A percentile compares a stretch with the other conserved stretches of the same genome.
phyloP scores from a whole-genome alignment of 2,888 invertebrate species.

The Campaea margaritaria region DNA sequence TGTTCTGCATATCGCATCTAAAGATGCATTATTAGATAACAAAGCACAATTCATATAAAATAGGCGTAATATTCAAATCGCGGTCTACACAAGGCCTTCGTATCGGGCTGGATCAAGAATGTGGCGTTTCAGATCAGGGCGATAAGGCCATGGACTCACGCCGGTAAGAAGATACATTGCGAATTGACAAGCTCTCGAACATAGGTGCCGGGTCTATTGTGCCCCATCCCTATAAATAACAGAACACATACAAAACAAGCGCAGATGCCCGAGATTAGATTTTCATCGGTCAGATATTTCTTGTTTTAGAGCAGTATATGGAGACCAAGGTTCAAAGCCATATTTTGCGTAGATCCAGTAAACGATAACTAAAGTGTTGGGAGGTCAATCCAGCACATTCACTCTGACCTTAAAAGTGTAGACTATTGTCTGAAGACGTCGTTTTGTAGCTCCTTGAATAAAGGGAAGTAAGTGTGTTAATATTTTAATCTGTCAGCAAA shows the following conservation, averaged over 20 bases:
- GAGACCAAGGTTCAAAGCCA: constrained; percentile 56
- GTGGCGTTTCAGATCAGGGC: constrained; percentile 68
- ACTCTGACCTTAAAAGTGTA: constrained; percentile 1
- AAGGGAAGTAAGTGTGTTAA: not conserved
- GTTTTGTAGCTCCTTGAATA: not conserved
- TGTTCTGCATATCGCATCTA: constrained; percentile 37
- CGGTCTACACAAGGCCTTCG: constrained; percentile 49
- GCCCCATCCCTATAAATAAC: constrained; percentile 52
- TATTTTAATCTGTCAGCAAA: not conserved
- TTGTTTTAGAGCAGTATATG: constrained; percentile 63
- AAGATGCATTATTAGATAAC: constrained; percentile 41
- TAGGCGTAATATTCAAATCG: constrained; percentile 55
- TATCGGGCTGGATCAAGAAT: constrained; percentile 63
- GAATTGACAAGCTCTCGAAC: constrained; percentile 66
- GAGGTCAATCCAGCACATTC: constrained; percentile 8
- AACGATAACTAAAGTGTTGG: constrained; percentile 31
- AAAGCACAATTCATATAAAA: constrained; percentile 43
- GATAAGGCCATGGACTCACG: constrained; percentile 71
- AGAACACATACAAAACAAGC: constrained; percentile 65
- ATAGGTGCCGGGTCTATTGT: constrained; percentile 46
- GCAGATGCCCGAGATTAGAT: constrained; percentile 77
- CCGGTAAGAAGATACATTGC: constrained; percentile 60
- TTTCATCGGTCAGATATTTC: constrained; percentile 65
- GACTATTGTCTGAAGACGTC: not conserved
- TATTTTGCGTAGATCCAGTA: constrained; percentile 43